Percentiles rank a stretch among this genome's conserved stretches.
phyloP scores from a whole-genome alignment of 2,888 invertebrate genomes.

The Dascillus cervinus region DNA sequence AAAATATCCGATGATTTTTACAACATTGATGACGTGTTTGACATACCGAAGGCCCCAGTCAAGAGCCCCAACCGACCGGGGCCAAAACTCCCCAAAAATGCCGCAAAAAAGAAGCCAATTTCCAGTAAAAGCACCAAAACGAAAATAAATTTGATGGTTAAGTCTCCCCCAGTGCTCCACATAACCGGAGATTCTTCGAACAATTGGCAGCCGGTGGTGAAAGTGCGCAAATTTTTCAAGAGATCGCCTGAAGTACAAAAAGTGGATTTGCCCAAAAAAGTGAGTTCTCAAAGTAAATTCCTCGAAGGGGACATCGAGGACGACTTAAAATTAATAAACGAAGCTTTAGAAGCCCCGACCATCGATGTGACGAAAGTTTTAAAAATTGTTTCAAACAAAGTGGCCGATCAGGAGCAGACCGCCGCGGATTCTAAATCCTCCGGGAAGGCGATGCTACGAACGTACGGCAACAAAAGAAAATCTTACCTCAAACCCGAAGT shows the following conservation, averaged over 20 bases:
- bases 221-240: not conserved
- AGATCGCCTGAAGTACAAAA: not conserved
- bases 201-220: not conserved
- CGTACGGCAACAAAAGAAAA: slow-evolving; percentile 30
- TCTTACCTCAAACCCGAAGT: slow-evolving; percentile 16
- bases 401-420: slow-evolving; percentile 11
- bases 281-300: too few species aligned
- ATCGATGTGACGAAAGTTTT: slow-evolving; percentile 28
- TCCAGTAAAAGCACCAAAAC: not conserved
- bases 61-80: not conserved
- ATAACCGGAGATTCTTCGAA: not conserved
- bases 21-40: slow-evolving; percentile 39
- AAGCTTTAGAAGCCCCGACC: not conserved
- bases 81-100: not conserved
- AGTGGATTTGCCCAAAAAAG: not conserved
- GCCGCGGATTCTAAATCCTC: slow-evolving; percentile 14
- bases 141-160: not conserved
- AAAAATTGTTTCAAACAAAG: slow-evolving; percentile 26
- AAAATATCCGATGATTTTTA: slow-evolving; percentile 44
- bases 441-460: slow-evolving; percentile 23
- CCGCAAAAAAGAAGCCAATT: slow-evolving; percentile 1
- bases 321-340: too few species aligned
- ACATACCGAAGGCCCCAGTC: slow-evolving; percentile 6
- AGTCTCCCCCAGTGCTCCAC: not conserved
- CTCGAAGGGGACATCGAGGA: not conserved